A percentile compares a stretch with the other conserved stretches of the same genome.
Conservation (phyloP, 2,113 vertebrate genomes). For the Nothocercus nigrocapillus region DNA sequence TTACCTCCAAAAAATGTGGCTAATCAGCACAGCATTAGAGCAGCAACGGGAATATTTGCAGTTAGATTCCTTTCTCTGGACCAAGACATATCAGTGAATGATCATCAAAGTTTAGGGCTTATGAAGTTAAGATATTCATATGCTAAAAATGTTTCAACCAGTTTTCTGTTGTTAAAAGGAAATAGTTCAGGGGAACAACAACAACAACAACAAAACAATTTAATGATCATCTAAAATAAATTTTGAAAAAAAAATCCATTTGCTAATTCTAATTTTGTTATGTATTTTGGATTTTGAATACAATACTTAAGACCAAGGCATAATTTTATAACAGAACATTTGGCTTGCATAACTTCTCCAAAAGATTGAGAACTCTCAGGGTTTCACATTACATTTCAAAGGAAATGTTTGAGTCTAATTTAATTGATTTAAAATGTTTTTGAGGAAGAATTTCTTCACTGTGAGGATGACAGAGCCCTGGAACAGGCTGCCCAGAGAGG, state of each 20-base stretch:
- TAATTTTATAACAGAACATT: neutral
- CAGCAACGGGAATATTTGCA: neutral
- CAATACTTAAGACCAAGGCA: neutral
- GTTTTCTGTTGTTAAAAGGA: neutral
- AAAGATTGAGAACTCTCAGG: neutral
- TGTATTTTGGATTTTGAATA: neutral
- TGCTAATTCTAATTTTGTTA: neutral
- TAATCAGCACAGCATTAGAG: neutral
- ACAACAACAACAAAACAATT: neutral
- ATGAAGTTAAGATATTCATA: neutral
- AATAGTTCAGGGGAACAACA: neutral
- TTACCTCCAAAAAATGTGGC: neutral
- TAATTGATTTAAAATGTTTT: constrained; percentile 37
- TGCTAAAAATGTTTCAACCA: neutral
- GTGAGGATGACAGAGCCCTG: no score
- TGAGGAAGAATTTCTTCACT: neutral
- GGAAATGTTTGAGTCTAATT: constrained; percentile 48
- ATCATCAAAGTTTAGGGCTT: neutral
- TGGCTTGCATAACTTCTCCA: neutral
- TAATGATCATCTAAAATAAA: neutral
- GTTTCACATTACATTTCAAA: neutral
- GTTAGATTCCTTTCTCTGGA: neutral
- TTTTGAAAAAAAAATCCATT: neutral
- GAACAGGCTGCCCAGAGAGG: no score
- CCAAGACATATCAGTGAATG: neutral